Conservation (phyloP, 2,113 vertebrate genomes). For the Mus pahari region DNA sequence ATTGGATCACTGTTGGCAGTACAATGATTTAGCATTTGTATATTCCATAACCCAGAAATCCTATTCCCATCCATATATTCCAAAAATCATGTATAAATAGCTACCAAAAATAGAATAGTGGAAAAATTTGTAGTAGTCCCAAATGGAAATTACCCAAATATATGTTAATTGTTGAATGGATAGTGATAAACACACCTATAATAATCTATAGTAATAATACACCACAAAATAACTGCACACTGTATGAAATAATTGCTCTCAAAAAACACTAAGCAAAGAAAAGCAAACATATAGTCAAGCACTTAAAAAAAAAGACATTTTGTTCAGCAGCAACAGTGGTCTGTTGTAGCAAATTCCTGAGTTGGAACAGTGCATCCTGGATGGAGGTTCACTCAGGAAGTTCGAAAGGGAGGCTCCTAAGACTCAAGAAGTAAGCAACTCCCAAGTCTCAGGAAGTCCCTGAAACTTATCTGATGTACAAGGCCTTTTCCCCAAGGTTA, state of each 20-base stretch:
- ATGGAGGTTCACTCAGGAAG: not conserved
- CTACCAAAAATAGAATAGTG: not conserved
- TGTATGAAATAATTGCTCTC: not conserved
- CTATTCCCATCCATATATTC: not conserved
- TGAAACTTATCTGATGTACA: not conserved
- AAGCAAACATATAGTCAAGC: not conserved
- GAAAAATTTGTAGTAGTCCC: not conserved
- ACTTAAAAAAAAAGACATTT: not conserved
- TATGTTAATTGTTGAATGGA: not conserved
- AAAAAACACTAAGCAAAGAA: constrained; percentile 4
- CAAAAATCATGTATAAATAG: not conserved
- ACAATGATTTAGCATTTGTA: not conserved
- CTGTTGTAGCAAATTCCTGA: not conserved
- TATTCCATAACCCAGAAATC: not conserved
- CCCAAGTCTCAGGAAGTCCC: not conserved
- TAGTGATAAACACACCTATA: not conserved
- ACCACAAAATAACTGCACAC: not conserved
- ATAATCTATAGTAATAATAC: not conserved
- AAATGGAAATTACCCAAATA: constrained; percentile 23
- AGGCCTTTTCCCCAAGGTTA: not conserved
- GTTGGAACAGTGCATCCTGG: not conserved
- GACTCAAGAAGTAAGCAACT: not conserved
- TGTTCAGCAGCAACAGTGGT: not conserved
- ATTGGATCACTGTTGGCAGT: not conserved
- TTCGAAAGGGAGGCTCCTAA: not conserved